Evolutionary conservation across 2,797 vertebrate species (phyloP).

Genomic region (Pogoniulus pusillus): DNA sequence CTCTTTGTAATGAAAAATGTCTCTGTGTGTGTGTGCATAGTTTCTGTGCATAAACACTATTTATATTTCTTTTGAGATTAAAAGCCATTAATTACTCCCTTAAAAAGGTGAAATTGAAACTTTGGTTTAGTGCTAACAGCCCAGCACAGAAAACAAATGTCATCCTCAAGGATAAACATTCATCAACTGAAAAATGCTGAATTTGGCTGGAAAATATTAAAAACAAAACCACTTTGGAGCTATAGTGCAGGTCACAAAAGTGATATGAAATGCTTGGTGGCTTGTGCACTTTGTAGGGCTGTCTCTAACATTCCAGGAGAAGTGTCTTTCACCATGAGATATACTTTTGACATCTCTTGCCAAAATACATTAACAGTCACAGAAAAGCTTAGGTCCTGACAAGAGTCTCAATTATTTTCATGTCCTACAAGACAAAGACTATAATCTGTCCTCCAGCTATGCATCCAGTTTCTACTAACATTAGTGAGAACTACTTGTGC

Average conservation of each 20-base stretch:
- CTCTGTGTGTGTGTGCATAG: rapidly evolving
- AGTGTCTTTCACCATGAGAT: not conserved
- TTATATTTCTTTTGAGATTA: not conserved
- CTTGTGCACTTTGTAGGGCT: not conserved
- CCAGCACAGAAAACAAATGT: not conserved
- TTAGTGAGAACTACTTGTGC: not conserved
- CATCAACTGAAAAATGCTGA: not conserved
- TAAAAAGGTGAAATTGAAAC: not conserved
- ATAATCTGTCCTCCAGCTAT: constrained; percentile 57
- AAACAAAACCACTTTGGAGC: not conserved
- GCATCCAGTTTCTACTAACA: not conserved
- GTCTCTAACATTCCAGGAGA: not conserved
- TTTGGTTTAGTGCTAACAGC: not conserved
- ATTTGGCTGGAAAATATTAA: not conserved
- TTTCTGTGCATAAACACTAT: not conserved
- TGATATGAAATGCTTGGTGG: not conserved
- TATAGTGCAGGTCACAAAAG: not conserved
- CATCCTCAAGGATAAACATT: not conserved
- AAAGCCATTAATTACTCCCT: not conserved
- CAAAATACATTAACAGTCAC: not conserved
- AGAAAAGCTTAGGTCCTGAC: constrained; percentile 20
- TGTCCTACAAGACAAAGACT: constrained; percentile 26
- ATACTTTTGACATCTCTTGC: constrained; percentile 14
- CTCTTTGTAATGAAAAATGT: not conserved
- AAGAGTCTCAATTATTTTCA: constrained; percentile 53